Conservation (phyloP, 1,140 invertebrate genomes). For the Artemia franciscana region DNA sequence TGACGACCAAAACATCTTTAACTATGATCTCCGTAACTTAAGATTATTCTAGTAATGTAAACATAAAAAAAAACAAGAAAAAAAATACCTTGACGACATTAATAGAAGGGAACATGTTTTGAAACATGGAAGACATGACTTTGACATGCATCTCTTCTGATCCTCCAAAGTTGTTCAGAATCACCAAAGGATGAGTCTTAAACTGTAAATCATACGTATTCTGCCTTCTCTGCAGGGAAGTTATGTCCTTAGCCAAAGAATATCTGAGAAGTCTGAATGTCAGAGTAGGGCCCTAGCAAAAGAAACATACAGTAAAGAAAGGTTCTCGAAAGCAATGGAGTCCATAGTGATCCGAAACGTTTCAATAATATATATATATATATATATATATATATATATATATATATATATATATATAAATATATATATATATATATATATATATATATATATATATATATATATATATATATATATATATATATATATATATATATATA, state of each 20-base stretch:
- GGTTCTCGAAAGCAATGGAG: not conserved
- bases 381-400: too few relatives aligned
- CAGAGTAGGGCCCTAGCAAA: slow-evolving; percentile 38
- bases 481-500: too few relatives aligned
- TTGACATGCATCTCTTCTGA: slow-evolving; percentile 59
- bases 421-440: slow-evolving; percentile 4
- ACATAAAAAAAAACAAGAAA: not conserved
- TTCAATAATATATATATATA: too few relatives aligned
- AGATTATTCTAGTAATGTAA: too few relatives aligned
- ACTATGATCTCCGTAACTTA: too few relatives aligned
- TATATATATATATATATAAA: slow-evolving; percentile 4
- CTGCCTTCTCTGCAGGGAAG: slow-evolving; percentile 57
- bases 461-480: too few relatives aligned
- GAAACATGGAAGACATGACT: slow-evolving; percentile 79
- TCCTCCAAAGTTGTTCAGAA: slow-evolving; percentile 78
- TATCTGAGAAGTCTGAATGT: slow-evolving; percentile 71
- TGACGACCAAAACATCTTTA: too few relatives aligned
- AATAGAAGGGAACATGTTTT: slow-evolving; percentile 95
- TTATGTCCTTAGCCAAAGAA: slow-evolving; percentile 55
- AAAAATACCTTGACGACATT: slow-evolving; percentile 56
- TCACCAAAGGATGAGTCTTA: slow-evolving; percentile 59
- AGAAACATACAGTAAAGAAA: slow-evolving; percentile 1
- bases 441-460: too few relatives aligned
- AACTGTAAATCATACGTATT: slow-evolving; percentile 54
- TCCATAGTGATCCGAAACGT: too few relatives aligned